Conservation (phyloP, 2,888 invertebrate genomes). For the Hedychridium roseum region DNA sequence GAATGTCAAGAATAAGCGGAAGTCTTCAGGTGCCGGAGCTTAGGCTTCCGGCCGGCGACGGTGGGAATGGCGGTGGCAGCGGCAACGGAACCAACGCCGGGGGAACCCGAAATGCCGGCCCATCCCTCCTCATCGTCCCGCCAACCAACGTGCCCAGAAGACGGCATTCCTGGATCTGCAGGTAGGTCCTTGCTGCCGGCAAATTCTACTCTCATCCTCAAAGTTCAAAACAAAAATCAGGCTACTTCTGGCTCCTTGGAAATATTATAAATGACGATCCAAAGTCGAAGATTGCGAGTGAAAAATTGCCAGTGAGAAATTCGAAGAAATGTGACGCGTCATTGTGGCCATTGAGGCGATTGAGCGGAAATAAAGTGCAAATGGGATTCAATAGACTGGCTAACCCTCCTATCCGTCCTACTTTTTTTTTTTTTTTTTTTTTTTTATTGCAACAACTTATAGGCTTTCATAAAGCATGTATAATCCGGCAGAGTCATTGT, state of each 20-base stretch:
- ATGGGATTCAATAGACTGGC: too few species aligned
- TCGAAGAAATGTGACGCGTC: background rate
- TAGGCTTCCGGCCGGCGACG: constrained; percentile 67
- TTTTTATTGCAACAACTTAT: too few species aligned
- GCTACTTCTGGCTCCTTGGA: background rate
- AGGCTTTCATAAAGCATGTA: too few species aligned
- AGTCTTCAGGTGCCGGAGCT: constrained; percentile 75
- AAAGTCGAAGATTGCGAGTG: background rate
- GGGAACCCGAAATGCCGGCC: constrained; percentile 35
- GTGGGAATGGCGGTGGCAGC: constrained; percentile 62
- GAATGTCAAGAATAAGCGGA: constrained; percentile 56
- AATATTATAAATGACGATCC: background rate
- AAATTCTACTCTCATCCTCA: background rate
- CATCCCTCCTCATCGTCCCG: constrained; percentile 62
- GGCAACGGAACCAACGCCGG: constrained; percentile 17
- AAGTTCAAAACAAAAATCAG: background rate
- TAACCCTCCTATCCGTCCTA: too few species aligned
- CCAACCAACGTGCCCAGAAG: constrained; percentile 70
- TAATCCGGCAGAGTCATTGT: too few species aligned
- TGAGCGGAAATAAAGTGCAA: background rate
- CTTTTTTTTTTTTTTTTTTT: too few species aligned
- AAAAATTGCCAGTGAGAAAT: background rate
- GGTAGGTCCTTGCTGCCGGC: constrained; percentile 67
- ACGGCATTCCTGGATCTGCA: constrained; percentile 80
- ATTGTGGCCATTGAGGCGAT: background rate